phyloP scores from a whole-genome alignment of 92 coral and sea anemone species.

The Epizoanthus stellaris region DNA sequence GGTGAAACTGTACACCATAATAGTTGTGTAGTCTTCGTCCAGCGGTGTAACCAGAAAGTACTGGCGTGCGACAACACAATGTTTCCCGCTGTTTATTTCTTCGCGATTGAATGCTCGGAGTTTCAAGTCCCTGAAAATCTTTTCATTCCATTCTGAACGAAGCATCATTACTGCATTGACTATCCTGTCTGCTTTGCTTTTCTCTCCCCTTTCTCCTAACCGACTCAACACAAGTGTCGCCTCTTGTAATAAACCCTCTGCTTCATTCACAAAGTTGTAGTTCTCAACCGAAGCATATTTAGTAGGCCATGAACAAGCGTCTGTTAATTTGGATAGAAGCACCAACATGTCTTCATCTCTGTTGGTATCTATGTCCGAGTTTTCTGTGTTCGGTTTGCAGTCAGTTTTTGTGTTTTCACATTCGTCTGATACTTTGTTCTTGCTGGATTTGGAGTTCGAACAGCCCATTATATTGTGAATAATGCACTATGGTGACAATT shows the following conservation, averaged over 20 bases:
- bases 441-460: background rate
- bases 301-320: constrained; percentile 35
- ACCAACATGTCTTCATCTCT: background rate
- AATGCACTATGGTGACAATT: background rate
- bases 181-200: constrained; percentile 47
- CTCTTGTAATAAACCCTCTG: background rate
- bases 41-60: constrained; percentile 74
- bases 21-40: constrained; percentile 51
- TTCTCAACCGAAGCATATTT: constrained; percentile 30
- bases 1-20: constrained; percentile 61
- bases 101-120: constrained; percentile 73
- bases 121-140: constrained; percentile 42
- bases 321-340: constrained; percentile 8
- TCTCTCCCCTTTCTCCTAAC: constrained; percentile 43
- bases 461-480: constrained; percentile 6
- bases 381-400: background rate
- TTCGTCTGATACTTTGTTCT: background rate
- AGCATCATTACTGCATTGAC: constrained; percentile 54
- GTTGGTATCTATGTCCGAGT: background rate
- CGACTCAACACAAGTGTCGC: constrained; percentile 33
- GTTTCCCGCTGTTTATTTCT: constrained; percentile 53
- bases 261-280: constrained; percentile 19
- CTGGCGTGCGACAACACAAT: constrained; percentile 63
- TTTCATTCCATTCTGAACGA: constrained; percentile 55
- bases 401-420: background rate